A percentile compares a stretch with the other conserved stretches of the same genome.
Conservation (phyloP, 2,888 invertebrate species). For the Chouioia cunea region DNA sequence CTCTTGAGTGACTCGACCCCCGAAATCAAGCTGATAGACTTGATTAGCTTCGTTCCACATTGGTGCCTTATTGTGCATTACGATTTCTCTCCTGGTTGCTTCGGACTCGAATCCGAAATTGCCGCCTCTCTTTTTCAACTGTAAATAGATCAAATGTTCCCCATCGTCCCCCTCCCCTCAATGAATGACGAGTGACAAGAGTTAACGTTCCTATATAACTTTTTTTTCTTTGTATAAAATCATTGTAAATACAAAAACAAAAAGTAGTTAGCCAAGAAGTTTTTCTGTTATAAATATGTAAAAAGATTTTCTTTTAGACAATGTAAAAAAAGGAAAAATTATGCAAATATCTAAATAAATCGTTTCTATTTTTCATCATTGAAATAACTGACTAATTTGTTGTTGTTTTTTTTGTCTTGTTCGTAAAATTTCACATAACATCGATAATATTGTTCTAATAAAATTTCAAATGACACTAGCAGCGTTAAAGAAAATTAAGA, state of each 20-base stretch:
- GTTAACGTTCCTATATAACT: too few species aligned
- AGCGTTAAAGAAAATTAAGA: too few species aligned
- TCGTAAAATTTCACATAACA: neutral
- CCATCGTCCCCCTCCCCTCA: too few species aligned
- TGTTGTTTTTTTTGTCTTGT: neutral
- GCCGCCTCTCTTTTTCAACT: constrained; percentile 76
- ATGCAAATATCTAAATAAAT: constrained; percentile 11
- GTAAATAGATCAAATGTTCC: constrained; percentile 50
- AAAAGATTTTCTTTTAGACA: neutral
- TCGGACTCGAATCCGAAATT: constrained; percentile 59
- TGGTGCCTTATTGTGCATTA: constrained; percentile 97
- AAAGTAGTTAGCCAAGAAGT: too few species aligned
- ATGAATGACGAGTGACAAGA: too few species aligned
- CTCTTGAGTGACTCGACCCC: constrained; percentile 98
- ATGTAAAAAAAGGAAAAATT: neutral
- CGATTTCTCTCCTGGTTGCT: constrained; percentile 76
- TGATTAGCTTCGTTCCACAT: constrained; percentile 99
- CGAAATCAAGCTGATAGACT: constrained; percentile 99
- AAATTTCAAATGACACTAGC: too few species aligned
- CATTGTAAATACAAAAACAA: too few species aligned
- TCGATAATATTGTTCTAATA: too few species aligned
- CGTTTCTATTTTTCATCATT: constrained; percentile 3
- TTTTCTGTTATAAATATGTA: neutral
- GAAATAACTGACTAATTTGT: neutral
- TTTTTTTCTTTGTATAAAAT: too few species aligned